Evolutionary conservation across 1,140 invertebrate genomes (phyloP).

Genomic region (Bombus haemorrhoidalis): DNA sequence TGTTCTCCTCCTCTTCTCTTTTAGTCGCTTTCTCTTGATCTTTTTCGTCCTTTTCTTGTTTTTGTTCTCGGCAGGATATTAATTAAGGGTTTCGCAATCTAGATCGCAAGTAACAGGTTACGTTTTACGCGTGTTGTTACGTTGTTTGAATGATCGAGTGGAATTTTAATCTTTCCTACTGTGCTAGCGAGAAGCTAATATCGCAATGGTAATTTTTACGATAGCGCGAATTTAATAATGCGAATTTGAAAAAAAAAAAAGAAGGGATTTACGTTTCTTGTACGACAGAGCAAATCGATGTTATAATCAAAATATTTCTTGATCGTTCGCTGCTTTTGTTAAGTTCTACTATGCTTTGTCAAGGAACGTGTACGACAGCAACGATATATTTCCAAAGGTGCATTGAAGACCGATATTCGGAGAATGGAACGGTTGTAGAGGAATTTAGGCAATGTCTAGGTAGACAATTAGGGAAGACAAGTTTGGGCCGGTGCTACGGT

Average conservation of each 20-base stretch:
- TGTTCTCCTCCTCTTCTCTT: not conserved
- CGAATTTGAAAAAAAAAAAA: no score
- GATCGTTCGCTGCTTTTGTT: no score
- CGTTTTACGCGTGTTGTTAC: not conserved
- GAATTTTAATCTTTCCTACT: not conserved
- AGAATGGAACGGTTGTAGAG: not conserved
- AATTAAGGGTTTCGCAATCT: slow-evolving; percentile 11
- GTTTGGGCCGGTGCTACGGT: not conserved
- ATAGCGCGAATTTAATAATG: no score
- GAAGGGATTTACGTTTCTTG: no score
- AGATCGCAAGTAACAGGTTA: not conserved
- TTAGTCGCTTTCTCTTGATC: no score
- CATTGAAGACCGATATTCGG: not conserved
- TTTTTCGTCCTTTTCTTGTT: no score
- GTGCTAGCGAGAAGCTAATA: no score
- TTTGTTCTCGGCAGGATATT: not conserved
- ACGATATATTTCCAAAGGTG: not conserved
- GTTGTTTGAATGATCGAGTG: not conserved
- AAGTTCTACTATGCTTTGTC: not conserved
- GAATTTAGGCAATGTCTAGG: not conserved
- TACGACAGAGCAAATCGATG: no score
- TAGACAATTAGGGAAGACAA: not conserved
- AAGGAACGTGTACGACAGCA: not conserved
- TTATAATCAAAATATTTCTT: no score
- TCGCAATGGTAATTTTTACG: no score